phyloP scores from a whole-genome alignment of 2,888 invertebrate genomes.

The Luperina nickerlii region DNA sequence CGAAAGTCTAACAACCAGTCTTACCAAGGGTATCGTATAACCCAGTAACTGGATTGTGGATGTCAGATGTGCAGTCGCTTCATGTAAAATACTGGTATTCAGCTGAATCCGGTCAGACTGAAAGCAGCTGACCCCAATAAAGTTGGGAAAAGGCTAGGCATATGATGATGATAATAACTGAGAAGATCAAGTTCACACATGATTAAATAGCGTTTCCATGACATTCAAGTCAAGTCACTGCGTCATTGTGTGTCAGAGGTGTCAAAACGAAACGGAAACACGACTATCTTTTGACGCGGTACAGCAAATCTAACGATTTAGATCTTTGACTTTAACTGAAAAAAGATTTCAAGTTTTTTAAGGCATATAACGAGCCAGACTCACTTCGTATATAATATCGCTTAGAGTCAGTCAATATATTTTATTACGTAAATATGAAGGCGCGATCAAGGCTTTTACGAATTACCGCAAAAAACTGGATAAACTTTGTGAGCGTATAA shows the following conservation, averaged over 20 bases:
- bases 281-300: not conserved
- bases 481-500: conserved; percentile 40
- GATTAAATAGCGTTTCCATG: not conserved
- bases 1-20: too few relatives aligned
- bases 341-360: conserved; percentile 1
- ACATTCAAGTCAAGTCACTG: not conserved
- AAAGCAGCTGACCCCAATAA: not conserved
- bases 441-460: conserved; percentile 50
- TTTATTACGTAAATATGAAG: conserved; percentile 58
- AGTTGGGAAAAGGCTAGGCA: not conserved
- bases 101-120: not conserved
- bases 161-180: not conserved
- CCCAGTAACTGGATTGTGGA: not conserved
- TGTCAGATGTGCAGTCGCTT: not conserved
- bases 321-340: not conserved
- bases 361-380: conserved; percentile 8
- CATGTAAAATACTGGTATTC: not conserved
- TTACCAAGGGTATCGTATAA: too few relatives aligned
- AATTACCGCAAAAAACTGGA: conserved; percentile 41
- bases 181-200: not conserved
- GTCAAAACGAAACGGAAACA: not conserved
- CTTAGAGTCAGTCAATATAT: conserved; percentile 37
- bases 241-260: not conserved
- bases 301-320: not conserved
- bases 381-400: conserved; percentile 24